Conservation (phyloP, 2,888 invertebrate species). For the Phyllotreta striolata region DNA sequence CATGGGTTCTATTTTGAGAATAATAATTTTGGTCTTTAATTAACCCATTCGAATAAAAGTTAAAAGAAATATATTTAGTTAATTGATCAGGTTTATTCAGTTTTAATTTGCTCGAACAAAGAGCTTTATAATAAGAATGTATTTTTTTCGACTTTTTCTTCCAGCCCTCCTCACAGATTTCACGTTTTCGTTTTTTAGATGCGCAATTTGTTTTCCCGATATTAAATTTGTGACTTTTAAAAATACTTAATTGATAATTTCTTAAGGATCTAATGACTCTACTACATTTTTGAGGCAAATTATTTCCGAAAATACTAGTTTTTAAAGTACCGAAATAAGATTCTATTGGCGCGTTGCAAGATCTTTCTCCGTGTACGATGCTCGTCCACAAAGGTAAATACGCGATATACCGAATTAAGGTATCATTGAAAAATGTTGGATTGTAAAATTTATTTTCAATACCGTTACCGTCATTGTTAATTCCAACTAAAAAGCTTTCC, state of each 20-base stretch:
- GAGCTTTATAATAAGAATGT: no score
- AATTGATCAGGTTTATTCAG: no score
- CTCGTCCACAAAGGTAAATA: constrained; percentile 26
- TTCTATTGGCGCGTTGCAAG: constrained; percentile 25
- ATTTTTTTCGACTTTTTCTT: constrained; percentile 16
- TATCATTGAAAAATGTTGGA: constrained; percentile 17
- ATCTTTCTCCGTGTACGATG: constrained; percentile 14
- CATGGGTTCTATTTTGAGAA: no score
- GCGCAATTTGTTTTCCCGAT: constrained; percentile 19
- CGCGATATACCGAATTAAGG: constrained; percentile 19
- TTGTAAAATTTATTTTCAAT: constrained; percentile 18
- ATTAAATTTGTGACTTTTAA: constrained; percentile 12
- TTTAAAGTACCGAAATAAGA: constrained; percentile 21
- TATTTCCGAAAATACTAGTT: constrained; percentile 13
- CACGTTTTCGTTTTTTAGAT: background rate
- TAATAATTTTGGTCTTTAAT: no score
- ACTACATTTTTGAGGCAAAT: constrained; percentile 11
- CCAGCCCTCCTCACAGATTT: constrained; percentile 16
- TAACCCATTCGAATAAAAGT: no score
- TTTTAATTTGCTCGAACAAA: no score
- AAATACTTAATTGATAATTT: constrained; percentile 8
- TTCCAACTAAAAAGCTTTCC: no score
- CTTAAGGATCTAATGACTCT: constrained; percentile 20
- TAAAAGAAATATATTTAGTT: no score
- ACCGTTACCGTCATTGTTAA: no score